These are phyloP conservation scores for Pitangus sulphuratus DNA, from an alignment of 2,797 vertebrate genomes.

Conservation along the genomic window DNA sequence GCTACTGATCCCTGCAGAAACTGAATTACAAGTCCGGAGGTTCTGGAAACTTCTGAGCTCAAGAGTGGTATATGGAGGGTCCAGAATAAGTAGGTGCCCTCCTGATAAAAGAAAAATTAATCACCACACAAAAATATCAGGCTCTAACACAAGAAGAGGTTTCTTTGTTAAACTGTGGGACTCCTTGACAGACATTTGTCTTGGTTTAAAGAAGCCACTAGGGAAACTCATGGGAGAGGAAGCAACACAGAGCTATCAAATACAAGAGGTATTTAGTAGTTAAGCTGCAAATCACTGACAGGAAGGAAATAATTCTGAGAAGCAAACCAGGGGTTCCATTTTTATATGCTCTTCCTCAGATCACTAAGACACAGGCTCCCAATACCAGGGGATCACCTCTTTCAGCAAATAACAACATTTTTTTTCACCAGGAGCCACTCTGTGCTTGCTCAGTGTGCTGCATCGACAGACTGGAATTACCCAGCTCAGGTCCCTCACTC, in stretches of 20 bases:
- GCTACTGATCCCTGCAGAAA: neutral
- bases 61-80: neutral
- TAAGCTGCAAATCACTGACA: neutral
- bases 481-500: neutral
- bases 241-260: neutral
- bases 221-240: neutral
- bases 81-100: neutral
- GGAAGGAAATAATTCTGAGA: neutral
- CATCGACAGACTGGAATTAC: neutral
- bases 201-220: neutral
- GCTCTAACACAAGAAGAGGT: neutral
- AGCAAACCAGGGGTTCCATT: neutral
- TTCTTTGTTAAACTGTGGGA: neutral
- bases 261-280: neutral
- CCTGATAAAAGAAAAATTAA: neutral
- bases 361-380: neutral
- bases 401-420: rapidly evolving
- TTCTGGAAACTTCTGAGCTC: neutral
- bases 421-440: neutral
- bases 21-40: rapidly evolving
- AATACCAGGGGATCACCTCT: neutral
- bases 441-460: neutral
- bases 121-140: neutral
- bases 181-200: neutral
- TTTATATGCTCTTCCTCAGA: neutral